Evolutionary conservation across 1,140 invertebrate genomes (phyloP).

Genomic region (Popillia japonica): DNA sequence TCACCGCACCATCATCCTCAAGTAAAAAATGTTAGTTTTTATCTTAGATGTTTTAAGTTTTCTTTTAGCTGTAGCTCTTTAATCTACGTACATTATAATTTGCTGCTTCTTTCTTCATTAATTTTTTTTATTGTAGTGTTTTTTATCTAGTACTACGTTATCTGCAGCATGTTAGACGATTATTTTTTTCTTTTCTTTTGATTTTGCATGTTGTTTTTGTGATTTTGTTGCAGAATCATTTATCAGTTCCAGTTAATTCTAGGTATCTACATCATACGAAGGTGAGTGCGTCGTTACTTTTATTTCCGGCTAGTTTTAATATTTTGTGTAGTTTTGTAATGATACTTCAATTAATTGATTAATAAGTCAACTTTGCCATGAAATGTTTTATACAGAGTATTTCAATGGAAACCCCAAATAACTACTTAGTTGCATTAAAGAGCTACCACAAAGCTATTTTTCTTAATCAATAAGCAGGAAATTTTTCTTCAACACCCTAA

Average conservation of each 20-base stretch:
- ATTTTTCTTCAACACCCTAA: no score
- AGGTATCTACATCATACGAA: slow-evolving; percentile 82
- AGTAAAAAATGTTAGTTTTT: slow-evolving; percentile 25
- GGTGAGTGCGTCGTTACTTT: slow-evolving; percentile 66
- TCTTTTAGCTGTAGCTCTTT: background rate
- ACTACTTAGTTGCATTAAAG: no score
- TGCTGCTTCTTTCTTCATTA: no score
- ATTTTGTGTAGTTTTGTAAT: no score
- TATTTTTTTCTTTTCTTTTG: slow-evolving; percentile 70
- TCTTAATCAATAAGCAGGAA: no score
- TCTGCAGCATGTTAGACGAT: slow-evolving; percentile 57
- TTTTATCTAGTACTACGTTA: slow-evolving; percentile 56
- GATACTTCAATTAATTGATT: no score
- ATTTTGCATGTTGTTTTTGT: slow-evolving; percentile 68
- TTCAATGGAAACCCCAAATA: no score
- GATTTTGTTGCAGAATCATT: slow-evolving; percentile 86
- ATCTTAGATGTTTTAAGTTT: background rate
- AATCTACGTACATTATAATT: no score
- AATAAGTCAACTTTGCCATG: no score
- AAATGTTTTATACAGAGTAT: no score
- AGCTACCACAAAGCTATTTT: no score
- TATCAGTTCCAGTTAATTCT: slow-evolving; percentile 85
- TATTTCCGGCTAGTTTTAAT: no score
- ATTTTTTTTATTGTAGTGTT: slow-evolving; percentile 55
- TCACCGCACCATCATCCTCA: slow-evolving; percentile 45